These are phyloP conservation scores for Pogonocichla stellata DNA, from an alignment of 2,113 vertebrate genomes.

Conservation along the genomic window DNA sequence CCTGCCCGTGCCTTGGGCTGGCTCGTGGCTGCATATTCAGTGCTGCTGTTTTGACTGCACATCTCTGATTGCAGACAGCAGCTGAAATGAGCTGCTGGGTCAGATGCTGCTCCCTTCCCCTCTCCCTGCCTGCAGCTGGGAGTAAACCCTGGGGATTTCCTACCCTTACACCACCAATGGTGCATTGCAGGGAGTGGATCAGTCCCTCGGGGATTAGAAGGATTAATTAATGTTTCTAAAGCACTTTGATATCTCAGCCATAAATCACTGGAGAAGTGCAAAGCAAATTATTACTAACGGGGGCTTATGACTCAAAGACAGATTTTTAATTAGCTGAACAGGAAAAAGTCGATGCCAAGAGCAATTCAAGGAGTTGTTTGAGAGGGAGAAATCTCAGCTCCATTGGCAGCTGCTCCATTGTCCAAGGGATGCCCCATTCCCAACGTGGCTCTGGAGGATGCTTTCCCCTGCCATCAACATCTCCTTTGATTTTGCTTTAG, in stretches of 20 bases:
- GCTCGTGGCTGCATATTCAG: background rate
- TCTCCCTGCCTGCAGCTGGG: background rate
- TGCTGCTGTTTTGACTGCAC: conserved; percentile 9
- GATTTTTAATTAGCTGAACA: conserved; percentile 65
- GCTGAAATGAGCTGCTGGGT: background rate
- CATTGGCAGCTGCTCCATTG: background rate
- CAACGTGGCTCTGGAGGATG: background rate
- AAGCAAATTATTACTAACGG: conserved; percentile 68
- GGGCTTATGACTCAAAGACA: conserved; percentile 65
- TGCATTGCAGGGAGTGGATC: conserved; percentile 35
- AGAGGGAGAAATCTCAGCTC: background rate
- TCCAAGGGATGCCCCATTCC: background rate
- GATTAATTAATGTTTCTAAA: conserved; percentile 67
- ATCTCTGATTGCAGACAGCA: background rate
- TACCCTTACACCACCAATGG: conserved; percentile 24
- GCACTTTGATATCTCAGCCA: conserved; percentile 61
- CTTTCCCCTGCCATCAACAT: background rate
- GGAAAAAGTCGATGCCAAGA: conserved; percentile 59
- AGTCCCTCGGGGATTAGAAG: conserved; percentile 50
- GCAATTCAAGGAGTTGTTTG: conserved; percentile 52
- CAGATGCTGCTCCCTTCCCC: background rate
- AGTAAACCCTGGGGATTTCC: conserved; percentile 31
- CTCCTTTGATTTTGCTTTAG: background rate
- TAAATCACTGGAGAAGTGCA: conserved; percentile 64
- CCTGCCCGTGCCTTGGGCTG: background rate